These are phyloP conservation scores for Aphodius sticticus DNA, from an alignment of 2,888 invertebrate genomes.

Conservation along the genomic window DNA sequence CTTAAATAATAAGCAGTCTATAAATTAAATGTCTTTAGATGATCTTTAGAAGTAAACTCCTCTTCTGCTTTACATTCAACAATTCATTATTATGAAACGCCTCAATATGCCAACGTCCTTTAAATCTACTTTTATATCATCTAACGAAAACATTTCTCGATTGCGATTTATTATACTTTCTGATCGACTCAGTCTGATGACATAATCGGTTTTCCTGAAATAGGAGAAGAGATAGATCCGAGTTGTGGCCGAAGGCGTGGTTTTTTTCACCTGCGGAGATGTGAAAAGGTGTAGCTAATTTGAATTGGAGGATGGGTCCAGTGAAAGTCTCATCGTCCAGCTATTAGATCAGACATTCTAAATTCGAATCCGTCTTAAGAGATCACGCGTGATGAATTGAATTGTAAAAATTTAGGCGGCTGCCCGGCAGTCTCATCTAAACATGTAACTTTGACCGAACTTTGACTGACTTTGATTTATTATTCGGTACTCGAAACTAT, in stretches of 20 bases:
- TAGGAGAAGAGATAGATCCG: background rate
- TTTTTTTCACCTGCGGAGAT: background rate
- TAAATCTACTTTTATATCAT: background rate
- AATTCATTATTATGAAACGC: background rate
- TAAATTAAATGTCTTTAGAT: no score
- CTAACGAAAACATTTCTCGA: background rate
- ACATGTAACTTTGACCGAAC: background rate
- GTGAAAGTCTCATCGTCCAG: background rate
- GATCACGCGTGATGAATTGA: background rate
- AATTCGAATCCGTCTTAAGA: background rate
- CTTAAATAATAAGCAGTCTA: no score
- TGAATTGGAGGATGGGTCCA: slow-evolving; percentile 4
- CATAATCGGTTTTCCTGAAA: background rate
- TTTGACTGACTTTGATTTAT: background rate
- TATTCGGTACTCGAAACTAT: background rate
- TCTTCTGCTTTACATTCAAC: background rate
- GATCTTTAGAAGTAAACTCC: background rate
- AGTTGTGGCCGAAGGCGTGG: background rate
- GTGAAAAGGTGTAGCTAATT: slow-evolving; percentile 4
- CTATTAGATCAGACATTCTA: slow-evolving; percentile 4
- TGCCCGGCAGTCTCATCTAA: background rate
- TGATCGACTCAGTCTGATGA: background rate
- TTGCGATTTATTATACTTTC: background rate
- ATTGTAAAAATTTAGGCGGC: background rate
- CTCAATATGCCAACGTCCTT: background rate